Base-by-base conservation (phyloP, 2,888 invertebrate genomes). In the Elysia crispata region DNA sequence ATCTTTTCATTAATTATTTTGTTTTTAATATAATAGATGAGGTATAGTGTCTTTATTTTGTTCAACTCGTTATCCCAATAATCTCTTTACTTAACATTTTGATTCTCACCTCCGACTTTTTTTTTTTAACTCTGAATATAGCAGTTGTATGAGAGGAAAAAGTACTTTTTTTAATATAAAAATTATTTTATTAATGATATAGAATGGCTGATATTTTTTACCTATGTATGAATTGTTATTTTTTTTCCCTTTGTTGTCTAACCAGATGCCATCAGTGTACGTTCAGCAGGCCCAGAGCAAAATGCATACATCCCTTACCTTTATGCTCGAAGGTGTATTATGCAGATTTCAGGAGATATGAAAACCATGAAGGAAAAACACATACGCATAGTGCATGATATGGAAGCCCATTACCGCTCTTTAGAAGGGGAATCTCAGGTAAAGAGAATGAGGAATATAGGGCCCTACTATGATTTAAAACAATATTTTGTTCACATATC, bases 341-440 rank as follows among this genome's bases (percentile, higher is more conserved):
- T 86, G n/a, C 88, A 86, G 76, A 88, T 91, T 31, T 86, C 88
- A 78, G 86, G 87, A 41, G 91, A 91, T 79, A 91, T 91, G 90
- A 87, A 87, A 73, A 83, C 84, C n/a, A 91, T 91, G 91, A 91
- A 90, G 82, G 66, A 75, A 15, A 88, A 85, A 57, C 91, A 91
- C 80, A 81, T 91, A 70, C 77, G 85, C 8, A 90, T 91, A 79
- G 89, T 91, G 8, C 84, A 86, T 33, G 88, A 90, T 54, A 91
- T 91, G 57, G 90, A 91, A 82, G 83, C 82, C 6, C 88, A 89
- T 70, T 91, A 90, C 77, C 85, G 85, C 62, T 81, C 82, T 18
- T 89, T 91, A 33, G 91, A 91, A 77, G 85, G 89, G 70, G 90
- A 91, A 80, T 90, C 91, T 67, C 91, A 91, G 90, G 89, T 88